phyloP scores from a whole-genome alignment of 2,797 vertebrate species.

The Acipenser ruthenus region DNA sequence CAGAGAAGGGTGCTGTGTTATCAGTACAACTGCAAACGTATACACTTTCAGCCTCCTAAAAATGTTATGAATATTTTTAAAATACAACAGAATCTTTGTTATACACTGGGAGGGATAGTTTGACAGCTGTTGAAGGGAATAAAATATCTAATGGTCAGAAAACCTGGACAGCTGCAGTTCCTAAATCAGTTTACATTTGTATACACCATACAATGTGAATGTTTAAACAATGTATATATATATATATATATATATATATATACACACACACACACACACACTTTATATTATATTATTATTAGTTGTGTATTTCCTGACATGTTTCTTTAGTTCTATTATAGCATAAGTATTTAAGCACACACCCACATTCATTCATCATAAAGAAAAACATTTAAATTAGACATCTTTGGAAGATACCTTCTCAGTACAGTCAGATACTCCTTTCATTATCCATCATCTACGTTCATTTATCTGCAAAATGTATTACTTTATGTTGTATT shows the following conservation, averaged over 20 bases:
- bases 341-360: no score
- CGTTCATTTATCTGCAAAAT: background rate
- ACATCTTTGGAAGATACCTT: no score
- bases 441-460: background rate
- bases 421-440: no score
- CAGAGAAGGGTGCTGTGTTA: constrained; percentile 64
- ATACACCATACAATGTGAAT: no score
- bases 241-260: background rate
- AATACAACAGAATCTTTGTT: constrained; percentile 70
- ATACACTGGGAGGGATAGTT: constrained; percentile 49
- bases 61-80: constrained; percentile 69
- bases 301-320: no score
- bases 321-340: no score
- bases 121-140: constrained; percentile 56
- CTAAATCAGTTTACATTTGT: no score
- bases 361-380: no score
- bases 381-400: no score
- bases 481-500: background rate
- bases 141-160: constrained; percentile 54
- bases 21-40: constrained; percentile 71
- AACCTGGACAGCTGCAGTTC: constrained; percentile 21
- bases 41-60: constrained; percentile 61
- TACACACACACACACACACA: background rate
- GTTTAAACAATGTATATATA: background rate
- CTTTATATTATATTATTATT: no score